Percentiles rank a stretch among this genome's conserved stretches.
Evolutionary conservation across 2,113 vertebrate species (phyloP).

Genomic region (Ageneiosus marmoratus): DNA sequence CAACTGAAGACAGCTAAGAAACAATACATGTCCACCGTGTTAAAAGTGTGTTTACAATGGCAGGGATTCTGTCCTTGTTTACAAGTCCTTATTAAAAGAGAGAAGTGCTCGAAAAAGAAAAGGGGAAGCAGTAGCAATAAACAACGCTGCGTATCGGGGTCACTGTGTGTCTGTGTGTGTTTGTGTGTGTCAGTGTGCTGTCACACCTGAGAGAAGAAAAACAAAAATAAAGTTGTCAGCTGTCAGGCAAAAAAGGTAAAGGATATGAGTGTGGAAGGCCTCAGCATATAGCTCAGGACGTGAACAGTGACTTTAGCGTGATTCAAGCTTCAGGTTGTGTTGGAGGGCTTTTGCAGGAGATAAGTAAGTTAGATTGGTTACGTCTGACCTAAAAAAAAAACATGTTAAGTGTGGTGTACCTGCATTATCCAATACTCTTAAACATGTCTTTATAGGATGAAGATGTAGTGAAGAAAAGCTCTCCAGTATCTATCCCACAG

Average conservation of each 20-base stretch:
- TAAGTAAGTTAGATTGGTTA: background rate
- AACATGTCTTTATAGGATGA: background rate
- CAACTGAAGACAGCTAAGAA: background rate
- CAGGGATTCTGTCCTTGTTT: constrained; percentile 4
- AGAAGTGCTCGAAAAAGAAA: background rate
- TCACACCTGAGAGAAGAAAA: constrained; percentile 55
- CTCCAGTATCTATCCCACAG: background rate
- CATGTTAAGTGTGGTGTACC: background rate
- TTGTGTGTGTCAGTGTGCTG: constrained; percentile 19
- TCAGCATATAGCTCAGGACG: background rate
- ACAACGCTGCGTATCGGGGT: constrained; percentile 39
- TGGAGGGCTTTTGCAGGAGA: background rate
- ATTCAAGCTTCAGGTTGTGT: background rate
- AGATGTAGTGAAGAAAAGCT: background rate
- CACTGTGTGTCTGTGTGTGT: constrained; percentile 26
- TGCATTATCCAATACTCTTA: background rate
- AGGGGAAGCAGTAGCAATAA: background rate
- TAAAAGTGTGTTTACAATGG: background rate
- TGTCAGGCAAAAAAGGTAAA: constrained; percentile 20
- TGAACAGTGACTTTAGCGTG: background rate
- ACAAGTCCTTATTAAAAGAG: constrained; percentile 20
- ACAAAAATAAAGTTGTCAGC: constrained; percentile 61
- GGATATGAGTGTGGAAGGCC: background rate
- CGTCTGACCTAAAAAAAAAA: background rate
- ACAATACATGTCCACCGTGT: background rate